phyloP scores from a whole-genome alignment of 2,113 vertebrate genomes.

The Amia ocellicauda region DNA sequence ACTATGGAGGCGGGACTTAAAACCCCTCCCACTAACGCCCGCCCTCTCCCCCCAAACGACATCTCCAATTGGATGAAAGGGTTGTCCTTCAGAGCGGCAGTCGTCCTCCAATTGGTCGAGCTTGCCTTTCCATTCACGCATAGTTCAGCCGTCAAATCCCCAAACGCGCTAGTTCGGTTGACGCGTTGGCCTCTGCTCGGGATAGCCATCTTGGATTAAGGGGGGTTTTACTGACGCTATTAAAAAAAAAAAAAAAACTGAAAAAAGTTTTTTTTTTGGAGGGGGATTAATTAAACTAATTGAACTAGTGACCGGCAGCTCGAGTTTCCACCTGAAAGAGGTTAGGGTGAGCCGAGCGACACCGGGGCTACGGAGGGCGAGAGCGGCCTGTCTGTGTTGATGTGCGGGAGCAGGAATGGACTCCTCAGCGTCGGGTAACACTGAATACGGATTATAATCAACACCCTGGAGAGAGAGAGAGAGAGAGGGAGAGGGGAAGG shows the following conservation, averaged over 20 bases:
- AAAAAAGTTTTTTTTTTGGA: not conserved
- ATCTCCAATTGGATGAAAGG: not conserved
- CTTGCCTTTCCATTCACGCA: not conserved
- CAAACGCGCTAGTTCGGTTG: slow-evolving; percentile 21
- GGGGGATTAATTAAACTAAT: not conserved
- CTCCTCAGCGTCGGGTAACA: slow-evolving; percentile 42
- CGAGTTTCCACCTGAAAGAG: slow-evolving; percentile 14
- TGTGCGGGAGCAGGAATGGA: slow-evolving; percentile 11
- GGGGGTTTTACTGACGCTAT: slow-evolving; percentile 52
- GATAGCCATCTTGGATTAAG: slow-evolving; percentile 62
- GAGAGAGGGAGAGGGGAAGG: too few relatives aligned
- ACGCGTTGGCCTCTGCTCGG: slow-evolving; percentile 19
- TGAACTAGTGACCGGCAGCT: slow-evolving; percentile 10
- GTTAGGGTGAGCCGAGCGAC: too few relatives aligned
- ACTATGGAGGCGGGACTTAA: not conserved
- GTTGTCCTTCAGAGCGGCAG: not conserved
- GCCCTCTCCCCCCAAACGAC: not conserved
- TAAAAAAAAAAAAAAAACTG: slow-evolving; percentile 27
- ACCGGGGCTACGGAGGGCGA: too few relatives aligned
- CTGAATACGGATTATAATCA: slow-evolving; percentile 16
- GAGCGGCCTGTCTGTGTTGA: too few relatives aligned
- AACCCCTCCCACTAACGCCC: too few relatives aligned
- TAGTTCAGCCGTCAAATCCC: slow-evolving; percentile 1
- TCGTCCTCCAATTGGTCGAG: not conserved
- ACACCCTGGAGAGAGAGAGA: not conserved